Evolutionary conservation across 1,140 invertebrate genomes (phyloP).

Genomic region (Musca domestica): DNA sequence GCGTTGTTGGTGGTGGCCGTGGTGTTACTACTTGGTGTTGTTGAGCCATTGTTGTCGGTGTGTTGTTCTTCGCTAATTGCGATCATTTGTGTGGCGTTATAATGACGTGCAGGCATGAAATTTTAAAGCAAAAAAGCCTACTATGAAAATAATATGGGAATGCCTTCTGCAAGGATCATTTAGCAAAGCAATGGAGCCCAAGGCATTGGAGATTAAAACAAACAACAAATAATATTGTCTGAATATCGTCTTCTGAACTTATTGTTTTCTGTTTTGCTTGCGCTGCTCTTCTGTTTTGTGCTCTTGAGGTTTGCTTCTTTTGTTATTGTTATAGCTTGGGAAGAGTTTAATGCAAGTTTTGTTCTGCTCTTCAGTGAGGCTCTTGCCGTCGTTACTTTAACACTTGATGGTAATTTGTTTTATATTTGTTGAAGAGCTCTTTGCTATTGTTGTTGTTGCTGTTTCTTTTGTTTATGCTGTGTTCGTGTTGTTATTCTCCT

Average conservation of each 20-base stretch:
- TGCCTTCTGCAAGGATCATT: background rate
- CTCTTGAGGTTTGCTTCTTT: background rate
- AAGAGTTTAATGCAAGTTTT: background rate
- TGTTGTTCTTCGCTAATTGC: slow-evolving; percentile 26
- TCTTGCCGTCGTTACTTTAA: slow-evolving; percentile 3
- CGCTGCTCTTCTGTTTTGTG: background rate
- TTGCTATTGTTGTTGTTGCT: background rate
- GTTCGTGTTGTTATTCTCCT: background rate
- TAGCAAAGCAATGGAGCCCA: background rate
- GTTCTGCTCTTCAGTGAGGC: too few relatives aligned
- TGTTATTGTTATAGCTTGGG: background rate
- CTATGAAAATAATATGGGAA: background rate
- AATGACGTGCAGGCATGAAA: slow-evolving; percentile 25
- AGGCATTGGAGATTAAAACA: background rate
- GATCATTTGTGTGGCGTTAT: slow-evolving; percentile 26
- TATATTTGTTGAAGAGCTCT: background rate
- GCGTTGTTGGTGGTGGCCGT: background rate
- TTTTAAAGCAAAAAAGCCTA: background rate
- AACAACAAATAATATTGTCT: background rate
- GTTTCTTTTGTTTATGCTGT: background rate
- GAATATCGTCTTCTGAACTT: background rate
- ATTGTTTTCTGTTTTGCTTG: background rate
- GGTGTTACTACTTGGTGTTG: background rate
- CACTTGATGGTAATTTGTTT: slow-evolving; percentile 8
- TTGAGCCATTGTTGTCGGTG: slow-evolving; percentile 11